These are phyloP conservation scores for Xestia ashworthii DNA, from an alignment of 2,888 invertebrate genomes.

Conservation along the genomic window DNA sequence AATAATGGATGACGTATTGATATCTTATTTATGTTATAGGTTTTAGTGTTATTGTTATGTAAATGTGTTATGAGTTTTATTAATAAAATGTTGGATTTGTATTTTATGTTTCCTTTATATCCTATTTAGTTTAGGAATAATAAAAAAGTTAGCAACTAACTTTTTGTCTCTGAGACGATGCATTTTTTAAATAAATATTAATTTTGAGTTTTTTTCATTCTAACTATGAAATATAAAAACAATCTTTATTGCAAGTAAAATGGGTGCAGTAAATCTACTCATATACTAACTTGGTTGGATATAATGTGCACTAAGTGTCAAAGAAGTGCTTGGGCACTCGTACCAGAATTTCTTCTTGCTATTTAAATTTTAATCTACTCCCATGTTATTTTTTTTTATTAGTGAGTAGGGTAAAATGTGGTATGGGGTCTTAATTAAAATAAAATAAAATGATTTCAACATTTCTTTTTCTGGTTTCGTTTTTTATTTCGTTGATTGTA, in stretches of 20 bases:
- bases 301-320: no score
- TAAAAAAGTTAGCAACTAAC: background rate
- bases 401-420: background rate
- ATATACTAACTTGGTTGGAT: no score
- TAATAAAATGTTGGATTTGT: constrained; percentile 31
- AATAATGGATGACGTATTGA: constrained; percentile 55
- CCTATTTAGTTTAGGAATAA: background rate
- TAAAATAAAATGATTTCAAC: background rate
- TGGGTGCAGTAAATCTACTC: no score
- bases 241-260: no score
- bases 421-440: background rate
- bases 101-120: constrained; percentile 38
- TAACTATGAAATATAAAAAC: background rate
- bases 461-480: background rate
- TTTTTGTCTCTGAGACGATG: background rate
- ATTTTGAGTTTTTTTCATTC: no score
- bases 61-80: constrained; percentile 42
- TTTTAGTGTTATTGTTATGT: constrained; percentile 30
- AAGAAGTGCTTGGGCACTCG: no score
- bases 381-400: no score
- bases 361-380: background rate
- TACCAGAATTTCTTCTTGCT: background rate
- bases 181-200: background rate
- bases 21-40: constrained; percentile 33
- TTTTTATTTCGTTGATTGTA: constrained; percentile 17